These are phyloP conservation scores for Rotaria socialis DNA, from an alignment of 2,888 invertebrate species.

Conservation along the genomic window DNA sequence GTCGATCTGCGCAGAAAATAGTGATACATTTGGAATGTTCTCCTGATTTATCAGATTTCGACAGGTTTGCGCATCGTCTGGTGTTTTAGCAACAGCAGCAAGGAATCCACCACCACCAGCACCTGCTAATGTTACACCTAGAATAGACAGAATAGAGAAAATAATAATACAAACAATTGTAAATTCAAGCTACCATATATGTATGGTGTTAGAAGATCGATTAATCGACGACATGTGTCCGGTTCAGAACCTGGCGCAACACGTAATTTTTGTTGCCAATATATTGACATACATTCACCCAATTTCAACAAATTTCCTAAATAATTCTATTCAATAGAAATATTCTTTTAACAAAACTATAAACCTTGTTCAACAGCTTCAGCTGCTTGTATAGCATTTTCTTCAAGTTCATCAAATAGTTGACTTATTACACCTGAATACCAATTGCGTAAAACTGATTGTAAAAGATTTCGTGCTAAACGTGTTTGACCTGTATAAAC, in stretches of 20 bases:
- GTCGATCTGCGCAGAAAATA: not conserved
- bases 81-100: slow-evolving; percentile 37
- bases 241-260: slow-evolving; percentile 46
- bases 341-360: too few species aligned
- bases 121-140: slow-evolving; percentile 43
- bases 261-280: slow-evolving; percentile 41
- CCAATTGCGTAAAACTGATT: slow-evolving; percentile 51
- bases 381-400: slow-evolving; percentile 38
- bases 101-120: slow-evolving; percentile 46
- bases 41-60: not conserved
- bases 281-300: slow-evolving; percentile 38
- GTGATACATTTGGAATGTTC: slow-evolving; percentile 24
- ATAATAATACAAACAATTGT: not conserved
- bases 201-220: slow-evolving; percentile 36
- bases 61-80: not conserved
- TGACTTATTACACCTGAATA: slow-evolving; percentile 35
- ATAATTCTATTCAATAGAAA: not conserved
- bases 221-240: slow-evolving; percentile 38
- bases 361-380: slow-evolving; percentile 41
- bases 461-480: slow-evolving; percentile 63
- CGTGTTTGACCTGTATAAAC: slow-evolving; percentile 64
- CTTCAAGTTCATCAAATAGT: slow-evolving; percentile 38
- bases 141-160: not conserved
- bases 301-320: slow-evolving; percentile 37
- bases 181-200: slow-evolving; percentile 39